phyloP scores from a whole-genome alignment of 2,113 vertebrate genomes.

The Etia nguti region DNA sequence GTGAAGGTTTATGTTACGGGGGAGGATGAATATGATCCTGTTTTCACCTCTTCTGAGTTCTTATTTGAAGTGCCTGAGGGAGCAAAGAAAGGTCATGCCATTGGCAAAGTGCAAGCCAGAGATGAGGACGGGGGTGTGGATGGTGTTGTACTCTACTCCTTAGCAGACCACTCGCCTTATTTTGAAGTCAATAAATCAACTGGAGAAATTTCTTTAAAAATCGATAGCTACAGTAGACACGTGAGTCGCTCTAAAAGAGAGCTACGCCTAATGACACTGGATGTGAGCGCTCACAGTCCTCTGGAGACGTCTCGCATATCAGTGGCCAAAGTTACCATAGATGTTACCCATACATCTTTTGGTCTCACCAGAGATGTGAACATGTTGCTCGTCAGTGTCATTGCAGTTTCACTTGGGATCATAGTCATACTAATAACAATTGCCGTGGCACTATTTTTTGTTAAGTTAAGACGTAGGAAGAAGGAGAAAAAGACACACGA shows the following conservation, averaged over 20 bases:
- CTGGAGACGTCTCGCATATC: constrained; percentile 81
- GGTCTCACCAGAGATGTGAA: constrained; percentile 86
- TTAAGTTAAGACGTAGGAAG: constrained; percentile 75
- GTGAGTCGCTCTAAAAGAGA: constrained; percentile 79
- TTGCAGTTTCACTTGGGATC: constrained; percentile 87
- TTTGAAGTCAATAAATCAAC: constrained; percentile 91
- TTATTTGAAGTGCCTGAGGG: constrained; percentile 88
- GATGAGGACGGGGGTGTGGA: constrained; percentile 94
- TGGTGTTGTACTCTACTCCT: constrained; percentile 85
- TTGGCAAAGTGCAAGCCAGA: constrained; percentile 86
- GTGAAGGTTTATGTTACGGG: constrained; percentile 88
- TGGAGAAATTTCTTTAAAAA: constrained; percentile 81
- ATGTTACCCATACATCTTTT: constrained; percentile 88
- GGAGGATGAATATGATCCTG: constrained; percentile 92
- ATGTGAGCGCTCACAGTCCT: constrained; percentile 86
- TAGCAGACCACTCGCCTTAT: constrained; percentile 81
- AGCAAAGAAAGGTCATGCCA: constrained; percentile 82
- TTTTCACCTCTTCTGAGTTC: constrained; percentile 83
- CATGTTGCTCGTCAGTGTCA: constrained; percentile 83
- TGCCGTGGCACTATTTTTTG: constrained; percentile 82
- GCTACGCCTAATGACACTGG: constrained; percentile 82
- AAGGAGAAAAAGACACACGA: constrained; percentile 68
- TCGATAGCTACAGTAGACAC: constrained; percentile 82
- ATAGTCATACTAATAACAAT: constrained; percentile 83
- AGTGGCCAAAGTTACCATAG: constrained; percentile 78